Conservation (phyloP, 1,140 invertebrate species). For the Eriosoma lanigerum region DNA sequence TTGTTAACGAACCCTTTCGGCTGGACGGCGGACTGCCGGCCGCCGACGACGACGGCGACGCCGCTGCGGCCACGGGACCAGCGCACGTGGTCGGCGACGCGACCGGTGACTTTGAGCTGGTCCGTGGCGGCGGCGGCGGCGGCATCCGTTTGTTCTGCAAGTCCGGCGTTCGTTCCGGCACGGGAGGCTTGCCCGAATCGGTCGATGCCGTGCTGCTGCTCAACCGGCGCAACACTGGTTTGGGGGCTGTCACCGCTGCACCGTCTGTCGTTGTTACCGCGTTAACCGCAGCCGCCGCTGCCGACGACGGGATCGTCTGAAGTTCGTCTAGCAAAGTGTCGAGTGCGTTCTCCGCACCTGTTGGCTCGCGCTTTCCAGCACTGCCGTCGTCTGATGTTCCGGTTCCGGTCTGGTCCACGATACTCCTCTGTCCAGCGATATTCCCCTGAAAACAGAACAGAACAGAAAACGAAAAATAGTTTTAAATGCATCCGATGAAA, state of each 20-base stretch:
- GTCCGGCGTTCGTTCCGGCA: conserved; percentile 74
- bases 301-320: conserved; percentile 64
- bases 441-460: conserved; percentile 61
- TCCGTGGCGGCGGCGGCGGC: conserved; percentile 82
- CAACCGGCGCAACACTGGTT: conserved; percentile 66
- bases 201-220: conserved; percentile 68
- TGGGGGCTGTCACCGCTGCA: conserved; percentile 57
- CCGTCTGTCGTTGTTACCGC: conserved; percentile 62
- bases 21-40: conserved; percentile 55
- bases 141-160: conserved; percentile 72
- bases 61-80: conserved; percentile 54
- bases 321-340: conserved; percentile 92
- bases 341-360: conserved; percentile 84
- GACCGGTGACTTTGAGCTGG: conserved; percentile 76
- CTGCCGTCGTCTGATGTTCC: conserved; percentile 59
- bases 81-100: conserved; percentile 70
- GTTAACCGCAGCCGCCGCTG: conserved; percentile 39
- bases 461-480: conserved; percentile 57
- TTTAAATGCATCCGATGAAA: neutral
- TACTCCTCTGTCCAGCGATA: conserved; percentile 67
- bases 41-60: conserved; percentile 54
- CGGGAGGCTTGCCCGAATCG: conserved; percentile 67
- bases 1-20: conserved; percentile 11
- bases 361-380: conserved; percentile 64
- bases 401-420: conserved; percentile 67